These are phyloP conservation scores for Macrosteles quadrilineatus DNA, from an alignment of 1,140 invertebrate species.

Conservation along the genomic window DNA sequence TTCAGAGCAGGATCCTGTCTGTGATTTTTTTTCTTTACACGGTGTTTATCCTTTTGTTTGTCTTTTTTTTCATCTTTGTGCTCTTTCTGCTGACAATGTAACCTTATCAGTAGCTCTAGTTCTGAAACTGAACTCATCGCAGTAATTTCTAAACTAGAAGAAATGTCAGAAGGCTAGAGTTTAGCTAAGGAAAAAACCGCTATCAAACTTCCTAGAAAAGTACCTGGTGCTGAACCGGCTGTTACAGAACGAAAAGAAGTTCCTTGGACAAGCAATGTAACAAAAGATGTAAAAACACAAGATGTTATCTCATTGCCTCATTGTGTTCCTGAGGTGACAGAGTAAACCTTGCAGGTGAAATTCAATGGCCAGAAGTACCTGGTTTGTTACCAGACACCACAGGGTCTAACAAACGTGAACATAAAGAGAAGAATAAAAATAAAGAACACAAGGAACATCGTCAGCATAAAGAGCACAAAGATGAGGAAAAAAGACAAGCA, in stretches of 20 bases:
- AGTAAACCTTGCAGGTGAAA: conserved; percentile 1
- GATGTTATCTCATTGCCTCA: too few species aligned
- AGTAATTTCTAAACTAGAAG: conserved; percentile 50
- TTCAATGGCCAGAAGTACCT: background rate
- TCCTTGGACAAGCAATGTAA: conserved; percentile 38
- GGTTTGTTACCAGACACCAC: conserved; percentile 17
- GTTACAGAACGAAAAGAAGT: conserved; percentile 35
- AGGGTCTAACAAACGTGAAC: conserved; percentile 55
- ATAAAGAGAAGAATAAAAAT: conserved; percentile 65
- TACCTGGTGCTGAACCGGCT: conserved; percentile 40
- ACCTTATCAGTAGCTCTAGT: conserved; percentile 45
- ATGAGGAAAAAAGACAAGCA: conserved; percentile 47
- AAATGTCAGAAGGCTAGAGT: conserved; percentile 51
- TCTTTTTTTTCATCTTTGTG: conserved; percentile 49
- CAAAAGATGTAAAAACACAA: conserved; percentile 23
- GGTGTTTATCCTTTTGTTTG: conserved; percentile 43
- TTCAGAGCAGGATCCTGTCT: conserved; percentile 44
- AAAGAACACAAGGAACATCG: conserved; percentile 55
- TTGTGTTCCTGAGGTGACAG: conserved; percentile 27
- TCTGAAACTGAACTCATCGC: conserved; percentile 51
- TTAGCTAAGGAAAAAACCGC: conserved; percentile 47
- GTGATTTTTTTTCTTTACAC: conserved; percentile 37
- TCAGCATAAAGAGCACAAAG: conserved; percentile 51
- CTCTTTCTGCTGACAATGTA: conserved; percentile 54
- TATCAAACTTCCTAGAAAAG: conserved; percentile 42